These are phyloP conservation scores for Tridacna crocea DNA, from an alignment of 2,888 invertebrate species.

Conservation along the genomic window DNA sequence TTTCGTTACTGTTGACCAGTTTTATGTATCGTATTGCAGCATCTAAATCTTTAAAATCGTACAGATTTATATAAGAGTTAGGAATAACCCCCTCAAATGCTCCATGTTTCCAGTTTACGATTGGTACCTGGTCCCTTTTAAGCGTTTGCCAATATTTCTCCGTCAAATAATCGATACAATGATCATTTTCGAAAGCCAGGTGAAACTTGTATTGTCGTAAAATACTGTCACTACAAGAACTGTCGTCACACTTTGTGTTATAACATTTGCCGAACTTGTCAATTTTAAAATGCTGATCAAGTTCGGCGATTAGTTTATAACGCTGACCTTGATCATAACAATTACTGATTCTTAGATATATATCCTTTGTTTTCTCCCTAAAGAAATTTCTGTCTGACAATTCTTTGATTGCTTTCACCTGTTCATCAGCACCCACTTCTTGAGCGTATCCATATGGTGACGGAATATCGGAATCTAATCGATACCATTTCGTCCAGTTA, in stretches of 20 bases:
- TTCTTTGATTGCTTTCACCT: slow-evolving; percentile 20
- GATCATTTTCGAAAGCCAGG: slow-evolving; percentile 72
- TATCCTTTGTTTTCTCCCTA: slow-evolving; percentile 50
- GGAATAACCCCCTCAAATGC: slow-evolving; percentile 40
- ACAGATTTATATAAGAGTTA: slow-evolving; percentile 63
- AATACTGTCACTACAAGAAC: slow-evolving; percentile 47
- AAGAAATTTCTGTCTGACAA: slow-evolving; percentile 48
- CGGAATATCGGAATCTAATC: slow-evolving; percentile 68
- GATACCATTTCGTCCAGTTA: slow-evolving; percentile 75
- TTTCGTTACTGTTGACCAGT: slow-evolving; percentile 61
- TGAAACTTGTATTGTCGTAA: slow-evolving; percentile 71
- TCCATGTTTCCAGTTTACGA: slow-evolving; percentile 69
- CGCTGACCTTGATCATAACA: slow-evolving; percentile 58
- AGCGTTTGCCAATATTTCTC: slow-evolving; percentile 74
- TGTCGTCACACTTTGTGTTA: slow-evolving; percentile 47
- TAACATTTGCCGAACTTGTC: slow-evolving; percentile 73
- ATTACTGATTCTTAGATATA: slow-evolving; percentile 48
- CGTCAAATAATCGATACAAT: slow-evolving; percentile 73
- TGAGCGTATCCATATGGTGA: slow-evolving; percentile 65
- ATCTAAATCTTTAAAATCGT: slow-evolving; percentile 59
- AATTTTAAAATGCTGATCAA: slow-evolving; percentile 52
- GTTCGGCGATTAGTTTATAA: slow-evolving; percentile 47
- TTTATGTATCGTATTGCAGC: slow-evolving; percentile 58
- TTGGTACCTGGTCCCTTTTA: slow-evolving; percentile 67
- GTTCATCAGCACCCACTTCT: slow-evolving; percentile 36